Conservation (phyloP, 1,140 invertebrate species). For the Platyura marginata region DNA sequence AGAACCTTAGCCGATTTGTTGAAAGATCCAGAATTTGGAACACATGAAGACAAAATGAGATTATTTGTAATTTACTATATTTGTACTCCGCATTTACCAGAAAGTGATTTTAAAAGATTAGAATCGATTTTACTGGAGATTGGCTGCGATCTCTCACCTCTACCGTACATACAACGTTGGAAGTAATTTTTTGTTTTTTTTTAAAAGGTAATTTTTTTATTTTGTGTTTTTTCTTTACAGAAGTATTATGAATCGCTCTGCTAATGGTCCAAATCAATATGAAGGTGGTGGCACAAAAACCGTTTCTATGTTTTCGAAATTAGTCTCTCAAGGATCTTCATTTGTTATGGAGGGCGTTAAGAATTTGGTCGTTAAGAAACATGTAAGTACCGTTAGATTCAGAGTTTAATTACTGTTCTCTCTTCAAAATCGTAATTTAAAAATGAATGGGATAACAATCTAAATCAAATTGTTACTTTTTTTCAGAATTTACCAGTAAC, state of each 20-base stretch:
- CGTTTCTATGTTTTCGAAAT: constrained; percentile 94
- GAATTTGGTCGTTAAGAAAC: constrained; percentile 94
- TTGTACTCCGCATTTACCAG: constrained; percentile 58
- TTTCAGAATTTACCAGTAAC: constrained; percentile 74
- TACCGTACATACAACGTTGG: constrained; percentile 80
- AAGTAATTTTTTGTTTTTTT: too few relatives aligned
- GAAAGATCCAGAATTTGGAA: constrained; percentile 69
- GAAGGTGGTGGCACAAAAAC: constrained; percentile 92
- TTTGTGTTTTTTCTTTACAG: not conserved
- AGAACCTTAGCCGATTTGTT: constrained; percentile 63
- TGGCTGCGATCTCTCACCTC: constrained; percentile 67
- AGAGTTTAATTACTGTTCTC: not conserved
- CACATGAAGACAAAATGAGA: constrained; percentile 82
- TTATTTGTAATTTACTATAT: constrained; percentile 92
- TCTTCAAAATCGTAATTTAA: not conserved
- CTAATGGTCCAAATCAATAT: constrained; percentile 42
- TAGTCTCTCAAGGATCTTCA: constrained; percentile 90
- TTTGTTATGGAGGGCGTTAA: constrained; percentile 99
- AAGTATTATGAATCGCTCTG: constrained; percentile 17
- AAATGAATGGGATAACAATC: not conserved
- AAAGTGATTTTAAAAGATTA: constrained; percentile 67
- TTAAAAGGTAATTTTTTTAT: not conserved
- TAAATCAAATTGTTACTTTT: constrained; percentile 6
- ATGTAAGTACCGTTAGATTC: constrained; percentile 40
- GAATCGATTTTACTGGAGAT: constrained; percentile 55